Conservation (phyloP, 2,113 vertebrate species). For the Gobio gobio region DNA sequence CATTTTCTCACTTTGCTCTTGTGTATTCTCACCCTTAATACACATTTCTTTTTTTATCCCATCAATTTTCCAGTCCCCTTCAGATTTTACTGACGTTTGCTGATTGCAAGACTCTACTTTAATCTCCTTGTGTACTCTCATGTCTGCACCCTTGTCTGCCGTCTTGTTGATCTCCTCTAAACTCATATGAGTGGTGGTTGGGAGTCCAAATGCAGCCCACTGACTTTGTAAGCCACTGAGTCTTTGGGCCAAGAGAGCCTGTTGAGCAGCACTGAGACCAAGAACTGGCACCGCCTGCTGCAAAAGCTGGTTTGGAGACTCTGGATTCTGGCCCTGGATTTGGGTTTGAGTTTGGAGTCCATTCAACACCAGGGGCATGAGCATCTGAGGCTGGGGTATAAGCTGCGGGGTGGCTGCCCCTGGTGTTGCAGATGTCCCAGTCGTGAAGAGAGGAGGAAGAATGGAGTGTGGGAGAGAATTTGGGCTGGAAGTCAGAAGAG, state of each 20-base stretch:
- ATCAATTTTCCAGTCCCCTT: slow-evolving; percentile 33
- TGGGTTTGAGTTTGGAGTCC: slow-evolving; percentile 75
- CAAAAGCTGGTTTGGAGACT: slow-evolving; percentile 73
- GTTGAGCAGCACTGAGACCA: slow-evolving; percentile 76
- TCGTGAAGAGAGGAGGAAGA: slow-evolving; percentile 72
- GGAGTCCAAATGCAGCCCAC: slow-evolving; percentile 69
- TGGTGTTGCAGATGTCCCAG: slow-evolving; percentile 63
- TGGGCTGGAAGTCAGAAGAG: slow-evolving; percentile 78
- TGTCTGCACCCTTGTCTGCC: slow-evolving; percentile 48
- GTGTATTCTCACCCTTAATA: slow-evolving; percentile 46
- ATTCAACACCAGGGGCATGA: slow-evolving; percentile 79
- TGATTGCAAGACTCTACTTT: slow-evolving; percentile 43
- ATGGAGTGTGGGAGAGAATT: slow-evolving; percentile 73
- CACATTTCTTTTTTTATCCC: slow-evolving; percentile 49
- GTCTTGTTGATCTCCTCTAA: slow-evolving; percentile 64
- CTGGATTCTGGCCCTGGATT: slow-evolving; percentile 70
- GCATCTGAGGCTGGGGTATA: slow-evolving; percentile 78
- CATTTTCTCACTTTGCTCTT: slow-evolving; percentile 61
- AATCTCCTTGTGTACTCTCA: slow-evolving; percentile 44
- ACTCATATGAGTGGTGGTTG: slow-evolving; percentile 54
- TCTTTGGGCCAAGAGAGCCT: slow-evolving; percentile 80
- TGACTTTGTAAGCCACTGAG: slow-evolving; percentile 75
- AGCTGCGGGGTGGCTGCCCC: slow-evolving; percentile 71
- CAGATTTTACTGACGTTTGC: slow-evolving; percentile 34
- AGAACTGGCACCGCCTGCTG: slow-evolving; percentile 77